Percentiles rank a stretch among this genome's conserved stretches.
Evolutionary conservation across 2,797 vertebrate species (phyloP).

Genomic region (Liasis olivaceus): DNA sequence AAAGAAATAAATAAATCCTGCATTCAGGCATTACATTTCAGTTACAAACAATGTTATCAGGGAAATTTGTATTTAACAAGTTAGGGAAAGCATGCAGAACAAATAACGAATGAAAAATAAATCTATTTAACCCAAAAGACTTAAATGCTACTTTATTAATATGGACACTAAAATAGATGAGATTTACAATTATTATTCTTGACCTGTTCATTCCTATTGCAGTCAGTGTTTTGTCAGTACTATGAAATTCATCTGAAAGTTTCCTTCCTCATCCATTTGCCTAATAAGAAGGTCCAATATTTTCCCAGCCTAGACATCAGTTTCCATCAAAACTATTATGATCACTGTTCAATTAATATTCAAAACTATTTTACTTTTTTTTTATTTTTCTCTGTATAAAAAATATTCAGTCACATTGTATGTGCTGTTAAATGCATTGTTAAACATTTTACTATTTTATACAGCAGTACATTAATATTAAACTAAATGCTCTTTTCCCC

Average conservation of each 20-base stretch:
- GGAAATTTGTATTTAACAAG: background rate
- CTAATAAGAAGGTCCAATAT: background rate
- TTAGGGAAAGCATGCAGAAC: background rate
- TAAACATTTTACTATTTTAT: slow-evolving; percentile 46
- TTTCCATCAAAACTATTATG: background rate
- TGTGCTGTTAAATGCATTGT: background rate
- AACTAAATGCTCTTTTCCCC: slow-evolving; percentile 65
- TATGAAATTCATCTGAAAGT: background rate
- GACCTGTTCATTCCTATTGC: background rate
- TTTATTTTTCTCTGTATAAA: background rate
- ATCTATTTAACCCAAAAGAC: background rate
- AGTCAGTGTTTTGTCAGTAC: background rate
- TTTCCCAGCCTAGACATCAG: background rate
- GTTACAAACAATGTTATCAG: background rate
- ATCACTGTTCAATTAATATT: background rate
- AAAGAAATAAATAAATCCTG: background rate
- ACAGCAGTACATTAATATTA: slow-evolving; percentile 65
- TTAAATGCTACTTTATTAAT: background rate
- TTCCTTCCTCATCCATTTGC: background rate
- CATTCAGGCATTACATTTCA: background rate
- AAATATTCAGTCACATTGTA: background rate
- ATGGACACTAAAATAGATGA: background rate
- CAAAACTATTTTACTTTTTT: background rate
- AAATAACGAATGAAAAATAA: background rate
- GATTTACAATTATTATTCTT: background rate